Base-by-base conservation (phyloP, 2,888 invertebrate species). In the Gymnocheta viridis region DNA sequence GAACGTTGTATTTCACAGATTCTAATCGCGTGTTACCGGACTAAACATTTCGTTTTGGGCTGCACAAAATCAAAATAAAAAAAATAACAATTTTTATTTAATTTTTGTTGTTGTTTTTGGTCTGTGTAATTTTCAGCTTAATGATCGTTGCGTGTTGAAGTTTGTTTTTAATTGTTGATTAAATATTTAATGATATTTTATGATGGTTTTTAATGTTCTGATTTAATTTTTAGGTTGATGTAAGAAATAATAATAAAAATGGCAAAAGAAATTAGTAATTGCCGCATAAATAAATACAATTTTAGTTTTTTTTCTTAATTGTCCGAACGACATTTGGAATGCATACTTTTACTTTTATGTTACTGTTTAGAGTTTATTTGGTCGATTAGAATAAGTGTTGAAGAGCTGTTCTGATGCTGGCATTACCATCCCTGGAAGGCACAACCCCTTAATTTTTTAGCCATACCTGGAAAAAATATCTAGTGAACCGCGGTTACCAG, bases 161-260 rank as follows among this genome's bases (percentile, higher is more conserved):
- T 78, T 32, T 70, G 19, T 58, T 78, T 62, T 78, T 78, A 78
- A 78, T 78, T 78, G 78, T 78, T 78, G 69, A 62, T 54, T 70
- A 41, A 78, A 78, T 60, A 77, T 77, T 69, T 69, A 78, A 70
- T 70, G 38, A 78, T 70, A 70, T 77, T 51, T 32, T 69, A n/a
- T 60, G 54, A 44, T 67, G 58, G n/a, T 38, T 62, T 69, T 49
- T 41, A 62, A 49, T 69, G 60, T 69, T 69, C 60, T 60, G 49
- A 69, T 70, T 78, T 67, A 41, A 74, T 62, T 32, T 70, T 78
- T 35, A 60, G 35, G 22, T 19, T 44, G 66, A 2, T 35, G 44
- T 17, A 17, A 17, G 56, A 47, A 47, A 35, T 27, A 44, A 22
- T n/a, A 12, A 17, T 9, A 41, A 19, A 32, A 38, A 54, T n/a